These are phyloP conservation scores for Saturnia japonica DNA, from an alignment of 2,888 invertebrate species.

Conservation along the genomic window DNA sequence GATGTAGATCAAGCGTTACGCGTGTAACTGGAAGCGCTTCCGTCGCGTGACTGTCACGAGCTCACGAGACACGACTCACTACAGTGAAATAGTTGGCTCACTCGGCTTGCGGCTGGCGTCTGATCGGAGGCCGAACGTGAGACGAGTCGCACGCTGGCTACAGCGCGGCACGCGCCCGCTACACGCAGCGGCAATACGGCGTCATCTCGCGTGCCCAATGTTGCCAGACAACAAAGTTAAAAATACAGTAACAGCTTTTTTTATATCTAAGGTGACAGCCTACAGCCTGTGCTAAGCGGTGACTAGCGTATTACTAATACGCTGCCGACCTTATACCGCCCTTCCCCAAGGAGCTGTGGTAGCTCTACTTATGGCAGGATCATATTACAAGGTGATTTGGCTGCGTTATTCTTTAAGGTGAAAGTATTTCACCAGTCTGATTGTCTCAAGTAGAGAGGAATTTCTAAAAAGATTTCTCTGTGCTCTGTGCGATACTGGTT, in stretches of 20 bases:
- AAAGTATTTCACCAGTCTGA: no score
- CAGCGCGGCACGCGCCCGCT: constrained; percentile 63
- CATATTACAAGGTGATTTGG: no score
- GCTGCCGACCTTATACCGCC: no score
- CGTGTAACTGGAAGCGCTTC: constrained; percentile 48
- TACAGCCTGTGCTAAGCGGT: no score
- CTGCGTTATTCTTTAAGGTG: no score
- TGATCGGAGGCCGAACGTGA: constrained; percentile 24
- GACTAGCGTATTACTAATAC: no score
- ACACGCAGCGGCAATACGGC: constrained; percentile 58
- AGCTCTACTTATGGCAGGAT: no score
- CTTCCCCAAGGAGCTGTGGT: no score
- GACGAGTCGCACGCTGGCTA: constrained; percentile 32
- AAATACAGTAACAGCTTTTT: not conserved
- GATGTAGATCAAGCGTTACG: constrained; percentile 2
- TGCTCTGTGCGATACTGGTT: no score
- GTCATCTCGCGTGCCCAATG: constrained; percentile 52
- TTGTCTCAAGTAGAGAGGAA: no score
- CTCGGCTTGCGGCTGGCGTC: constrained; percentile 25
- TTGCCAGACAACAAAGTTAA: constrained; percentile 16
- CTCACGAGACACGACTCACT: constrained; percentile 34
- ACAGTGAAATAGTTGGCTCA: constrained; percentile 17
- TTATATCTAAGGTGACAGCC: no score
- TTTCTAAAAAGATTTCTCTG: no score
- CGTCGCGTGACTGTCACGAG: constrained; percentile 69